These are phyloP conservation scores for Jordanella pulchra DNA, from an alignment of 2,797 vertebrate species.

Conservation along the genomic window DNA sequence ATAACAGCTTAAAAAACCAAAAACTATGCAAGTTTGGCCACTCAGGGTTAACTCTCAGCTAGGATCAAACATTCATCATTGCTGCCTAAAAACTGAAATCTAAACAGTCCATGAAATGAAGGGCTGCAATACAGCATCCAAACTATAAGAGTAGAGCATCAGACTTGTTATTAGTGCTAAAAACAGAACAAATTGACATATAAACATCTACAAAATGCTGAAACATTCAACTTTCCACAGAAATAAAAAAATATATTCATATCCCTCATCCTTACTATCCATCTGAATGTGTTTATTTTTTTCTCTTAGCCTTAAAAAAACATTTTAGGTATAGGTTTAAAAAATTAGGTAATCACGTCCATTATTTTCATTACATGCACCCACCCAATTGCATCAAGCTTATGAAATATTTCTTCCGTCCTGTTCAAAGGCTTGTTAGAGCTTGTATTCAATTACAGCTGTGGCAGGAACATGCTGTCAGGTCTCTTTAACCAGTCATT, in stretches of 20 bases:
- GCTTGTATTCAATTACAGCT: conserved; percentile 88
- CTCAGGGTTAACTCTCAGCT: conserved; percentile 12
- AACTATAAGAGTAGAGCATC: conserved; percentile 62
- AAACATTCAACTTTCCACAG: conserved; percentile 52
- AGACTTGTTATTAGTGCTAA: conserved; percentile 73
- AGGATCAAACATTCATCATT: conserved; percentile 10
- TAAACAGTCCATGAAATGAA: conserved; percentile 52
- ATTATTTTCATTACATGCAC: conserved; percentile 78
- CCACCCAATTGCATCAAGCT: conserved; percentile 87
- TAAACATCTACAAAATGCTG: conserved; percentile 64
- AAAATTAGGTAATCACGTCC: conserved; percentile 75
- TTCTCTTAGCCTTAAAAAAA: conserved; percentile 35
- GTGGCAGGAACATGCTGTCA: conserved; percentile 86
- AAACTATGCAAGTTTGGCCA: conserved; percentile 33
- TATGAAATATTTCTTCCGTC: conserved; percentile 86
- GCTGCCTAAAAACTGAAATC: not conserved
- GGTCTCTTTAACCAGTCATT: conserved; percentile 91
- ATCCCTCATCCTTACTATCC: conserved; percentile 40
- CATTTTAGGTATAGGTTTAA: conserved; percentile 63
- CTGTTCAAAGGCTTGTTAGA: conserved; percentile 89
- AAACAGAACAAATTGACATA: conserved; percentile 67
- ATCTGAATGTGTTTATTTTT: conserved; percentile 65
- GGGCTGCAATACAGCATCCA: conserved; percentile 36
- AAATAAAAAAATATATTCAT: conserved; percentile 47
- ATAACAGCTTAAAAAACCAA: conserved; percentile 49